A percentile compares a stretch with the other conserved stretches of the same genome.
Evolutionary conservation across 2,113 vertebrate genomes (phyloP).

Genomic region (Ictalurus punctatus): DNA sequence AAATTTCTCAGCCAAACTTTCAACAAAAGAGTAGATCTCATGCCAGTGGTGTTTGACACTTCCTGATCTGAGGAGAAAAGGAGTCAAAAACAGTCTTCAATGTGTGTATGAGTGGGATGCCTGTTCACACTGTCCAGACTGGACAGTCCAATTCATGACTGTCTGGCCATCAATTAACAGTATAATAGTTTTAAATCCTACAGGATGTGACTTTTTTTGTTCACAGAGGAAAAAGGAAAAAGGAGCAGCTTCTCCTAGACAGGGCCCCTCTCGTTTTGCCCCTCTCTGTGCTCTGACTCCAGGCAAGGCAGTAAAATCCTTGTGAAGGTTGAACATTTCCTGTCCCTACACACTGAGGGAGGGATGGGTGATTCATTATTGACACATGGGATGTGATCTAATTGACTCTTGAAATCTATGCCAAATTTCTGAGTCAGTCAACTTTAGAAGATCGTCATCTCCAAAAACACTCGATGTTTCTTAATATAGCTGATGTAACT

Average conservation of each 20-base stretch:
- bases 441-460: constrained; percentile 14
- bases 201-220: neutral
- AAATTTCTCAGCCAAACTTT: constrained; percentile 84
- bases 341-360: neutral
- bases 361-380: constrained; percentile 42
- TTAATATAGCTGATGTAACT: constrained; percentile 10
- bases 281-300: constrained; percentile 27
- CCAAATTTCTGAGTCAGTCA: constrained; percentile 14
- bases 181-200: neutral
- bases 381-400: constrained; percentile 65
- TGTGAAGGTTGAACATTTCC: constrained; percentile 34
- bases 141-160: neutral
- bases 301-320: constrained; percentile 30
- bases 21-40: constrained; percentile 85
- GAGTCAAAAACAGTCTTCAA: constrained; percentile 12
- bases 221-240: neutral
- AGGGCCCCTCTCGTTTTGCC: neutral
- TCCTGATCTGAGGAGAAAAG: constrained; percentile 78
- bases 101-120: neutral
- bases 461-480: constrained; percentile 25
- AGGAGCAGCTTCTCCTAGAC: neutral
- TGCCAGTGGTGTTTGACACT: constrained; percentile 87
- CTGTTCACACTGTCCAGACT: neutral
- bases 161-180: neutral
- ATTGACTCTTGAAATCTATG: constrained; percentile 34